Base-by-base conservation (phyloP, 2,113 vertebrate species). In the Melanotaenia duboulayi region DNA sequence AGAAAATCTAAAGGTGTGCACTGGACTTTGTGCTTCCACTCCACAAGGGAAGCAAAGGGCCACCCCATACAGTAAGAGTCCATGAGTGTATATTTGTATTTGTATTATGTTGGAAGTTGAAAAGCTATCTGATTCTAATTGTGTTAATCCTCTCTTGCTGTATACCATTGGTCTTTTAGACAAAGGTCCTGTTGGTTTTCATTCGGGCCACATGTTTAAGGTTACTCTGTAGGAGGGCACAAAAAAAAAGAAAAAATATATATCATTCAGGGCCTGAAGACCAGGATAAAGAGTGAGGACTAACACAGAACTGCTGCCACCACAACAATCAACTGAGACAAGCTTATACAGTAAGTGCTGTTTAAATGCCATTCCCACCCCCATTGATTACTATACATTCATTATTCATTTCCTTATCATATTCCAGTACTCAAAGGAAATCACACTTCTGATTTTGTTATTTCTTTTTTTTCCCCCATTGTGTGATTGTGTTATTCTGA, bases 21-120 rank as follows among this genome's bases (percentile, higher is more conserved):
- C 84, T 83, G 37, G 76, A 87, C 75, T 83, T 85, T 85, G 87
- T 91, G 91, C 88, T 90, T 90, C 76, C 48, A 70, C 54, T 63
- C 4, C 8, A 39, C 48, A 24, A 20, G 25, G 19, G 50, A 83
- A 64, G 74, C 25, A 48, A 81, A 75, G 58, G 19, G 56, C 68
- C 67, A 71, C 49, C 22, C 68, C 37, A 68, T 80, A 79, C 68
- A 75, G 51, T 75, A 67, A 65, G 62, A 81, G 65, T 89, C 73
- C 61, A 84, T 54, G 57, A 65, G 57, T 83, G 79, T 84, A 73
- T 71, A 84, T 83, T 67, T 84, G 58, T 71, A 69, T 59, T n/a
- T n/a, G n/a, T 65, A 71, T 39, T 65, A 71, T 39, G 57, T 55
- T 82, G 62, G 58, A 80, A 78, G 49, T 87, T 75, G 23, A 71